phyloP scores from a whole-genome alignment of 2,888 invertebrate species.

The Antheraea yamamai region DNA sequence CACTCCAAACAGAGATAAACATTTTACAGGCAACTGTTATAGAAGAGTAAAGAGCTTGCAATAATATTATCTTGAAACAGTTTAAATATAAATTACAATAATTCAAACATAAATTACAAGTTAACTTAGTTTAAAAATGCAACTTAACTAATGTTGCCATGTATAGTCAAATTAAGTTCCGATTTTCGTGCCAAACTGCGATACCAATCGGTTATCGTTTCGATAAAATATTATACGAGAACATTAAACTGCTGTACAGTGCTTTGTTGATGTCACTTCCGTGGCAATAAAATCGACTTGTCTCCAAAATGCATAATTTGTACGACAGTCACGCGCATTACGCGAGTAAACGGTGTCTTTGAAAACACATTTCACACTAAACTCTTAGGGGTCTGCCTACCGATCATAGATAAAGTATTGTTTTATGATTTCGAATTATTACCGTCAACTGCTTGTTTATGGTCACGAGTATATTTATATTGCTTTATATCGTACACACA shows the following conservation, averaged over 20 bases:
- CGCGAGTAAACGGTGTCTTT: slow-evolving; percentile 80
- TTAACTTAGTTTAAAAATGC: background rate
- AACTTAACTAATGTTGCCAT: slow-evolving; percentile 20
- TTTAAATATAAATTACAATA: too few species aligned
- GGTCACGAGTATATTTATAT: slow-evolving; percentile 72
- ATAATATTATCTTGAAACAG: too few species aligned
- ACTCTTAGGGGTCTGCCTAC: slow-evolving; percentile 67
- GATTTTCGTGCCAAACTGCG: slow-evolving; percentile 56
- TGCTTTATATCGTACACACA: slow-evolving; percentile 70
- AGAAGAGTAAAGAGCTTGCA: too few species aligned
- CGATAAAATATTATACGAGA: slow-evolving; percentile 74
- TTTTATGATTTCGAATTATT: slow-evolving; percentile 79
- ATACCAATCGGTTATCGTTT: slow-evolving; percentile 65
- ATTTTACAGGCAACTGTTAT: too few species aligned
- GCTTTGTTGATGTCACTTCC: slow-evolving; percentile 81
- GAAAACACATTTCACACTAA: slow-evolving; percentile 81
- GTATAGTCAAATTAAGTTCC: slow-evolving; percentile 35
- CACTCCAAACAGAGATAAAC: too few species aligned
- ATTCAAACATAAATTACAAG: too few species aligned
- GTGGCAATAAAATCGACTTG: slow-evolving; percentile 78
- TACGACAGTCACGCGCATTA: slow-evolving; percentile 79
- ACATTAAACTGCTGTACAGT: slow-evolving; percentile 76
- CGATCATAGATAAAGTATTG: slow-evolving; percentile 77
- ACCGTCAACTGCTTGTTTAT: slow-evolving; percentile 76
- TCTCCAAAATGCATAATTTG: slow-evolving; percentile 80